Evolutionary conservation across 2,888 invertebrate species (phyloP).

Genomic region (Limenitis camilla): DNA sequence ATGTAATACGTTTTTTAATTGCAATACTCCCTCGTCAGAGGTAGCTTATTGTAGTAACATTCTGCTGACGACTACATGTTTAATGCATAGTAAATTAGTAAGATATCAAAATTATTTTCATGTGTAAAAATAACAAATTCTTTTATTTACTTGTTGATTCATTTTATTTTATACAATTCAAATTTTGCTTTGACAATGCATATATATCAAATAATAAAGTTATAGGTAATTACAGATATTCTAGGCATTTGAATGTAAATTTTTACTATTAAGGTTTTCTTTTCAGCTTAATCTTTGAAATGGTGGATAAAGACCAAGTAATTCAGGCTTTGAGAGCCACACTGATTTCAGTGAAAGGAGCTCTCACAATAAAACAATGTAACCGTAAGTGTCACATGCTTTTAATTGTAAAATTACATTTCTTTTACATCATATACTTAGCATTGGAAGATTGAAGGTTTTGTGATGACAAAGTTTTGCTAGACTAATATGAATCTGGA

Average conservation of each 20-base stretch:
- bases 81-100: conserved; percentile 1
- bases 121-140: not conserved
- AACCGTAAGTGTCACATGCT: conserved; percentile 59
- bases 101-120: not conserved
- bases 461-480: not conserved
- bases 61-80: conserved; percentile 20
- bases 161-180: not conserved
- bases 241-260: not conserved
- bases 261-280: not conserved
- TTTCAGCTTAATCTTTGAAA: conserved; percentile 22
- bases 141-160: not conserved
- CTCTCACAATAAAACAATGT: conserved; percentile 64
- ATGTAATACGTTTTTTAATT: conserved; percentile 15
- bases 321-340: conserved; percentile 65
- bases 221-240: not conserved
- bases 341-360: conserved; percentile 68
- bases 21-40: conserved; percentile 12
- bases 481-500: no score
- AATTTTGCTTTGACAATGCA: no score
- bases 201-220: no score
- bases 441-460: not conserved
- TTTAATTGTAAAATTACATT: not conserved
- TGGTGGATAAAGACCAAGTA: conserved; percentile 67
- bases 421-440: not conserved
- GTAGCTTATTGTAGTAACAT: conserved; percentile 9